Evolutionary conservation across 2,888 invertebrate genomes (phyloP).

Genomic region (Portevinia maculata): DNA sequence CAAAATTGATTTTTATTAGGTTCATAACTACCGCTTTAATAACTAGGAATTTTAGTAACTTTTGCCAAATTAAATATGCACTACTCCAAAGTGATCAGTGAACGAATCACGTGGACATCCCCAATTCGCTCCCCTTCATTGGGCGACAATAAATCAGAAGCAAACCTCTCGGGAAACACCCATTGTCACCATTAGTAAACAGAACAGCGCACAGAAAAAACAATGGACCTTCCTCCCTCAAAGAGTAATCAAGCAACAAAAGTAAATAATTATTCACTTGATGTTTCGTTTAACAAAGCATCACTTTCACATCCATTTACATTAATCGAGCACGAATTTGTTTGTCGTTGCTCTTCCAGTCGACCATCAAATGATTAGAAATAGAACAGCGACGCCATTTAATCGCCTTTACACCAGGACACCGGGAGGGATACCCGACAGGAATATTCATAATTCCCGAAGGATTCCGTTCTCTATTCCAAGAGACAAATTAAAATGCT

Average conservation of each 20-base stretch:
- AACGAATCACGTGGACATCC: no score
- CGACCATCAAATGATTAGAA: slow-evolving; percentile 39
- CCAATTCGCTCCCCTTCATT: no score
- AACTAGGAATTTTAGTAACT: no score
- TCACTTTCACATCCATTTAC: slow-evolving; percentile 55
- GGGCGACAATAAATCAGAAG: no score
- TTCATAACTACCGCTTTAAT: no score
- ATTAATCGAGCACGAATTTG: slow-evolving; percentile 52
- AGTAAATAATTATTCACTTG: slow-evolving; percentile 66
- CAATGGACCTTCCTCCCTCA: not conserved
- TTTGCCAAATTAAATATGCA: no score
- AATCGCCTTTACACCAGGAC: slow-evolving; percentile 42
- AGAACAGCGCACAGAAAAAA: no score
- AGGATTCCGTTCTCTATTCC: slow-evolving; percentile 23
- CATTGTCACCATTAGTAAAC: no score
- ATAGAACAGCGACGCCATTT: slow-evolving; percentile 49
- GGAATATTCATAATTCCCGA: slow-evolving; percentile 24
- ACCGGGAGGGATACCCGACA: slow-evolving; percentile 2
- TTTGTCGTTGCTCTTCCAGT: slow-evolving; percentile 11
- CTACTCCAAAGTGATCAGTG: no score
- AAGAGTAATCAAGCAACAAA: slow-evolving; percentile 18
- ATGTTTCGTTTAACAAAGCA: slow-evolving; percentile 67
- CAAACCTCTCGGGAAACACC: no score
- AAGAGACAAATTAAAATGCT: slow-evolving; percentile 40
- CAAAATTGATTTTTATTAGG: no score